phyloP scores from a whole-genome alignment of 2,888 invertebrate genomes.

The Podabrus alpinus region DNA sequence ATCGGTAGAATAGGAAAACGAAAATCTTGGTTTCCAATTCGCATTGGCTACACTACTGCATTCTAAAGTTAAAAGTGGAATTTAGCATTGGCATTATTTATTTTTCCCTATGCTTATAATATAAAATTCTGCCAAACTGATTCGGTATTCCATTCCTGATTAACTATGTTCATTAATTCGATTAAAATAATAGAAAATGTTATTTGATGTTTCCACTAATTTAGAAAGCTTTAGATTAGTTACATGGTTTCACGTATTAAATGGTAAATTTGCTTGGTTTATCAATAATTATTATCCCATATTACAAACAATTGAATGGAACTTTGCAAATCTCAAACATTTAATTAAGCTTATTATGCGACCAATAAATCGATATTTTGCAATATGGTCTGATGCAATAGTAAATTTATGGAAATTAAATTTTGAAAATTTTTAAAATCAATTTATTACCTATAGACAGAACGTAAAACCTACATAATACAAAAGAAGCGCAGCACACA shows the following conservation, averaged over 20 bases:
- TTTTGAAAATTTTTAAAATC: background rate
- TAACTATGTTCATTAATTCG: background rate
- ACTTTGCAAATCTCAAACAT: background rate
- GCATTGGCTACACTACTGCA: too few relatives aligned
- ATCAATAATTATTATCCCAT: background rate
- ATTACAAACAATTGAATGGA: too few relatives aligned
- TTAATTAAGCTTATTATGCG: background rate
- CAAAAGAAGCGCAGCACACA: background rate
- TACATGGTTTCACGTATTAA: background rate
- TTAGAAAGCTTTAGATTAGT: background rate
- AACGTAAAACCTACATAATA: background rate
- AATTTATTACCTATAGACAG: background rate
- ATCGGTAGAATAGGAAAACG: too few relatives aligned
- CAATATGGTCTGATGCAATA: background rate
- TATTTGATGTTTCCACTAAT: background rate
- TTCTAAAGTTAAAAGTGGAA: too few relatives aligned
- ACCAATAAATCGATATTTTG: background rate
- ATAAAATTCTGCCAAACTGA: too few relatives aligned
- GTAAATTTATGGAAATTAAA: background rate
- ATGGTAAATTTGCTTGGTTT: background rate
- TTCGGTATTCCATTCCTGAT: too few relatives aligned
- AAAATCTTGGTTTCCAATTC: too few relatives aligned
- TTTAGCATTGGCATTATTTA: too few relatives aligned
- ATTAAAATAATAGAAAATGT: background rate
- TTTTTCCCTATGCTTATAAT: too few relatives aligned